These are phyloP conservation scores for Lycodopsis pacificus DNA, from an alignment of 2,797 vertebrate species.

Conservation along the genomic window DNA sequence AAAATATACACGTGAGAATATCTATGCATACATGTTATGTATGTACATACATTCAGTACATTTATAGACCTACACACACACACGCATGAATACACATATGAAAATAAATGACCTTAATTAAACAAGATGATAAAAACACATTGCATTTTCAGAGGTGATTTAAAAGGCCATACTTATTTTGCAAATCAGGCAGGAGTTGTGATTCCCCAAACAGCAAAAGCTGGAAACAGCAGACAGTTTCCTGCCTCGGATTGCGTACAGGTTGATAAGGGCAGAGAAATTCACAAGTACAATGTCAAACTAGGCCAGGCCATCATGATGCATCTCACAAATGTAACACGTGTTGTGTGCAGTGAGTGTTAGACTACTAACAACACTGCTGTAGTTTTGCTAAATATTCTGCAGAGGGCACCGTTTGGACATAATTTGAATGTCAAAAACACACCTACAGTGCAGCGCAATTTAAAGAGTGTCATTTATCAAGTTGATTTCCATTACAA, in stretches of 20 bases:
- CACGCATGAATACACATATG: not conserved
- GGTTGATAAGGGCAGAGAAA: not conserved
- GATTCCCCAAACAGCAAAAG: not conserved
- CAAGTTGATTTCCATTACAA: not conserved
- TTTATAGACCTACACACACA: not conserved
- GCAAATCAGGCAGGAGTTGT: not conserved
- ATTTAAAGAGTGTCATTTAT: conserved; percentile 3
- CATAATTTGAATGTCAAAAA: conserved; percentile 7
- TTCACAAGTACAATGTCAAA: not conserved
- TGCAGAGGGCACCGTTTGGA: conserved; percentile 70
- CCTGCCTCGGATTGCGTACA: not conserved
- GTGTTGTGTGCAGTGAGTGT: not conserved
- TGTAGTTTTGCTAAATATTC: conserved; percentile 53
- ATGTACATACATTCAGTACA: not conserved
- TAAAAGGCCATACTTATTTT: not conserved
- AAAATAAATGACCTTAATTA: not conserved
- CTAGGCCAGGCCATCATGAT: not conserved
- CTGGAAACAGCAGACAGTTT: not conserved
- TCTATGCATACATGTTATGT: not conserved
- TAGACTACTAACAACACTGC: not conserved
- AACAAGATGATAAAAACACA: not conserved
- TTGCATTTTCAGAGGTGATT: not conserved
- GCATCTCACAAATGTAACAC: not conserved
- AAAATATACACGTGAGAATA: not conserved
- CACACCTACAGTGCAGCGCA: not conserved